phyloP scores from a whole-genome alignment of 2,888 invertebrate species.

The Amphipoea lucens region DNA sequence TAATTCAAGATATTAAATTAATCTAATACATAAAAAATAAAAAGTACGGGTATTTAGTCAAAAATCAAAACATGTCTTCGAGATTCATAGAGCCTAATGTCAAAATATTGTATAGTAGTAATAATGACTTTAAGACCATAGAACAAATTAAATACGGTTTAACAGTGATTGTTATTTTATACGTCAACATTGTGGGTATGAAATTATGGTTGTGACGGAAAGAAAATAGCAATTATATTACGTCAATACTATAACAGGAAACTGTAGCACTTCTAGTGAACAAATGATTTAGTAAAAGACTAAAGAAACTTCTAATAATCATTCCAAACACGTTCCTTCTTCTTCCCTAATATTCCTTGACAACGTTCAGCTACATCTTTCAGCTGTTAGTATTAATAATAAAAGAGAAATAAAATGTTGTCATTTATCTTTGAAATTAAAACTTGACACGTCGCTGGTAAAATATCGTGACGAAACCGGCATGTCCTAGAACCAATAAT shows the following conservation, averaged over 20 bases:
- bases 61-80: too few species aligned
- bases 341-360: constrained; percentile 35
- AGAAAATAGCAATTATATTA: not conserved
- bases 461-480: too few species aligned
- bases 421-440: not conserved
- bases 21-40: too few species aligned
- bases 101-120: too few species aligned
- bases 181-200: not conserved
- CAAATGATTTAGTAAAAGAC: constrained; percentile 20
- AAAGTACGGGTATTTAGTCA: too few species aligned
- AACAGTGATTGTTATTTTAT: not conserved
- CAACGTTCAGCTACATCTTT: constrained; percentile 5
- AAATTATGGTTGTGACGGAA: not conserved
- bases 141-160: not conserved
- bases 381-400: constrained; percentile 8
- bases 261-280: not conserved
- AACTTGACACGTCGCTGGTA: not conserved
- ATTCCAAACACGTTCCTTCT: constrained; percentile 38
- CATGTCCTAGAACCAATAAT: too few species aligned
- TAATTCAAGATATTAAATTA: too few species aligned
- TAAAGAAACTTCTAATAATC: constrained; percentile 10
- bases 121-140: not conserved
- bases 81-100: too few species aligned
- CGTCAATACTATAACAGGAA: not conserved
- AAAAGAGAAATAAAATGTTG: not conserved